Evolutionary conservation across 2,797 vertebrate genomes (phyloP).

Genomic region (Peromyscus attwateri): DNA sequence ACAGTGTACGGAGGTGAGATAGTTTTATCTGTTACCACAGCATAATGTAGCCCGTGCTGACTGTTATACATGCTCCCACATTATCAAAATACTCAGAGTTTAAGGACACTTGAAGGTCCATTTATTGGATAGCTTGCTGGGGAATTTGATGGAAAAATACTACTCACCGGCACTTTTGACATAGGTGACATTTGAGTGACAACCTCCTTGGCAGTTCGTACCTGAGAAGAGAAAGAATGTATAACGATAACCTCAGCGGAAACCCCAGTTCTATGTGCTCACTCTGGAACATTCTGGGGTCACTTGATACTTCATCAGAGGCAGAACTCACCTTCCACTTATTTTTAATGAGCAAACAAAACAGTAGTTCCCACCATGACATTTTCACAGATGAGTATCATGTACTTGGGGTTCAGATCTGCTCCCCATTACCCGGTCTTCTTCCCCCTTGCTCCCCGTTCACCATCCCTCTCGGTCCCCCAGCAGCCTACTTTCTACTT

Average conservation of each 20-base stretch:
- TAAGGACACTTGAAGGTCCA: background rate
- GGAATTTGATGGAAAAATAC: background rate
- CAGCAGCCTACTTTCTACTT: background rate
- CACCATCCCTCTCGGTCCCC: background rate
- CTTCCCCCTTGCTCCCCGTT: background rate
- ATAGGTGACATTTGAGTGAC: background rate
- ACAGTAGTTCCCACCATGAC: background rate
- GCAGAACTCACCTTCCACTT: background rate
- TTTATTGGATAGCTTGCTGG: background rate
- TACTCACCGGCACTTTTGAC: background rate
- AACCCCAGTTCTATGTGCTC: background rate
- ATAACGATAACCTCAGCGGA: background rate
- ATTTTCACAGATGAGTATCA: background rate
- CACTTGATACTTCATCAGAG: background rate
- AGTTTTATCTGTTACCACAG: background rate
- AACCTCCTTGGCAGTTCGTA: background rate
- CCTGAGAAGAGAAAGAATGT: background rate
- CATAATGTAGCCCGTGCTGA: background rate
- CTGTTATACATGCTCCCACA: background rate
- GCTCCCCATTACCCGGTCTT: background rate
- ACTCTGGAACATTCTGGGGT: background rate
- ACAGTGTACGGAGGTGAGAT: background rate
- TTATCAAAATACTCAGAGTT: conserved; percentile 13
- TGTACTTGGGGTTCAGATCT: background rate
- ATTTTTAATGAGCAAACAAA: background rate